These are phyloP conservation scores for Calycopis cecrops DNA, from an alignment of 1,140 invertebrate species.

Conservation along the genomic window DNA sequence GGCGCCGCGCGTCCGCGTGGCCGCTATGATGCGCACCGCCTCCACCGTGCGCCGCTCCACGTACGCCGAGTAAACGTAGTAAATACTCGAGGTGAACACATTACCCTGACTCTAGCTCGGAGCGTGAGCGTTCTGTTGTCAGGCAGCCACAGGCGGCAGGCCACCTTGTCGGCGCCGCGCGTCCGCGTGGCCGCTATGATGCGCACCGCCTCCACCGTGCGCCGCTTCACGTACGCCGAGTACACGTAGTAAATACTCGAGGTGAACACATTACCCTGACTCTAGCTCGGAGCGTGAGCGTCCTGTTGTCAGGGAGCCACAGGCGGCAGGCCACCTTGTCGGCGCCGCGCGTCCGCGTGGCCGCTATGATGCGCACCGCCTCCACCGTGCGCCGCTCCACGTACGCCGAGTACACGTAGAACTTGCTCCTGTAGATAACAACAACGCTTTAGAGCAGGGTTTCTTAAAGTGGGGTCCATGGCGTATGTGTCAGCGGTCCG, in stretches of 20 bases:
- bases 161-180: slow-evolving; percentile 86
- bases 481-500: too few relatives aligned
- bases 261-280: too few relatives aligned
- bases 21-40: slow-evolving; percentile 86
- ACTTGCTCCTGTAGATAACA: slow-evolving; percentile 81
- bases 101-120: slow-evolving; percentile 86
- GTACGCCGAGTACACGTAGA: slow-evolving; percentile 94
- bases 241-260: slow-evolving; percentile 96
- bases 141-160: slow-evolving; percentile 89
- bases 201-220: slow-evolving; percentile 81
- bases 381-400: slow-evolving; percentile 85
- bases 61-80: slow-evolving; percentile 94
- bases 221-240: slow-evolving; percentile 89
- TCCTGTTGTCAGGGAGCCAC: slow-evolving; percentile 82
- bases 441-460: too few relatives aligned
- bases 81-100: slow-evolving; percentile 97
- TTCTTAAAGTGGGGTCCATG: too few relatives aligned
- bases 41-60: slow-evolving; percentile 85
- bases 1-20: slow-evolving; percentile 87
- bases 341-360: slow-evolving; percentile 87
- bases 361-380: slow-evolving; percentile 87
- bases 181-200: slow-evolving; percentile 92
- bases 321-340: slow-evolving; percentile 92
- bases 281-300: slow-evolving; percentile 83
- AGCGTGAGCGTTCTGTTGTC: slow-evolving; percentile 80